Evolutionary conservation across 2,888 invertebrate species (phyloP), one percentile per base, ranked within the genome.

Genomic region (Tinea pellionella): DNA sequence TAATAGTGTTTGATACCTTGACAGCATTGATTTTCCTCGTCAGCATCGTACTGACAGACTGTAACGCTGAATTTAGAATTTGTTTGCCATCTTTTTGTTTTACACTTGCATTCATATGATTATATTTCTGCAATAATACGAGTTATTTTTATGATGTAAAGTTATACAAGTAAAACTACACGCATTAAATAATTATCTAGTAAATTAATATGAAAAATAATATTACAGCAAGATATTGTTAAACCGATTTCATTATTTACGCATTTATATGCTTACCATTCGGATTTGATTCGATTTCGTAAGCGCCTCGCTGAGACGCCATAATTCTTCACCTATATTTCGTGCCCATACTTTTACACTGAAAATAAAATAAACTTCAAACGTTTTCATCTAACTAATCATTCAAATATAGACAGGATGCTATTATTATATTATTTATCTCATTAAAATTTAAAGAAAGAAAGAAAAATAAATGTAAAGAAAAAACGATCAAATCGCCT

Each of bases 1-100:
- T 24, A 24, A 24, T 24, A 24, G 6, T 3, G 24, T 24, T n/a
- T 24, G 24, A 24, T 88, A 93, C 93, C 88, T 90, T 90, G 61
- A 96, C 94, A n/a, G 96, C 96, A 69, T 95, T 94, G 88, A 95
- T 94, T 90, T 96, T 96, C 68, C 94, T 90, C 53, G 93, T 92
- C 67, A 96, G 89, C 94, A 97, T 96, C 60, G 91, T 91, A 63
- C 94, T 93, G 61, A 97, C 93, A 69, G 94, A 95, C 60, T 91
- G 90, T 60, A 94, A 91, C 63, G 96, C 94, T 62, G 94, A 93
- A 63, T 90, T 90, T 66, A 97, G 90, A 71, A 97, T 89, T 68
- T 91, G 90, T 61, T 90, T 89, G 47, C 96, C 94, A 78, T 96
- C 93, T 75, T 95, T 94, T 63, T 90, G 89, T 74, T 92, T 92